Base-by-base conservation (phyloP, 2,888 invertebrate species). In the Iselma pallidipennis region DNA sequence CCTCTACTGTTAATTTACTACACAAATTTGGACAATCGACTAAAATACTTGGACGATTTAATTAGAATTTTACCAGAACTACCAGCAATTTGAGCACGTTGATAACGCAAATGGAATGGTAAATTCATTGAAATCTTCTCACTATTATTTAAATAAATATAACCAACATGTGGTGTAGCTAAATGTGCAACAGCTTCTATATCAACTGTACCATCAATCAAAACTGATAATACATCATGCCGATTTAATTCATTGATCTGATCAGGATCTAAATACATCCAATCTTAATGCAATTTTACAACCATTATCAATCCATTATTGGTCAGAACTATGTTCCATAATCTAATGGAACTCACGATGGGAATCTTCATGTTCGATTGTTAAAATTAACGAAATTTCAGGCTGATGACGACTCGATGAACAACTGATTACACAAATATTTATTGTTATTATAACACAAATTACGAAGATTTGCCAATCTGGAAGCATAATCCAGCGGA, bases 31-130 rank as follows among this genome's bases (percentile, higher is more conserved):
- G 72, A 67, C 82, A 81, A 64, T 72, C 66, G 0, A 76, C 65
- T 42, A 81, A 72, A 23, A 82, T 62, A 57, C 71, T 78, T 10
- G 82, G 82, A 70, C 78, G 79, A 10, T 67, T 69, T 49, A 83
- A n/a, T 66, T 55, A 70, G 65, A 6, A 81, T 78, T 72, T 77
- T 80, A 31, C 77, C 79, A 74, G 70, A 80, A 5, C 83, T 82
- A 61, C 83, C 82, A 60, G 79, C 77, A 45, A 82, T 80, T 63
- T 81, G 79, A 14, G 83, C 80, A 59, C 80, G 78, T 66, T 84
- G 84, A 68, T 85, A 85, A 28, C 85, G 72, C 57, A 84, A 76
- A 74, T 85, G 84, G 49, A 85, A 76, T 4, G 85, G 85, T 49
- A 84, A 66, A 16, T 70, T 74, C 12, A 83, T 64, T 14, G 71